Evolutionary conservation across 2,113 vertebrate genomes (phyloP).

Genomic region (Puntigrus tetrazona): DNA sequence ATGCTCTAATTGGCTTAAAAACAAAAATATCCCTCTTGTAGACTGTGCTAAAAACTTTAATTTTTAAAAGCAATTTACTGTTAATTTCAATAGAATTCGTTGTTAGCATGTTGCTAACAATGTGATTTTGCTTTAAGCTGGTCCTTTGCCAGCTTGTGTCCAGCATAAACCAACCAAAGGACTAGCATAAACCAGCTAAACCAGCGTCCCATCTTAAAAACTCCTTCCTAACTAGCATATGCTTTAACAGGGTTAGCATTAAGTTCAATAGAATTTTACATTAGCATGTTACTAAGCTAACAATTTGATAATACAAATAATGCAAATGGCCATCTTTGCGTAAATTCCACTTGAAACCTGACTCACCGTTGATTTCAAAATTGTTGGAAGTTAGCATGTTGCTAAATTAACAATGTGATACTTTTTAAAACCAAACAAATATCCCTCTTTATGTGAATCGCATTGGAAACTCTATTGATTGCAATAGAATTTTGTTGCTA

Average conservation of each 20-base stretch:
- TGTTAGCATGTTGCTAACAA: neutral
- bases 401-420: neutral
- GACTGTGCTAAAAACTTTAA: neutral
- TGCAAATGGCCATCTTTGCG: too few species aligned
- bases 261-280: neutral
- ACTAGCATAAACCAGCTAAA: too few species aligned
- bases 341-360: too few species aligned
- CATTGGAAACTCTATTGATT: neutral
- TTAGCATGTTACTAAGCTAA: neutral
- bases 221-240: too few species aligned
- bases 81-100: neutral
- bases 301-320: neutral
- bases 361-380: too few species aligned
- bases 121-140: neutral
- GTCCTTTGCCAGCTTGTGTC: too few species aligned
- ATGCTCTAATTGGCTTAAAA: neutral
- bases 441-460: neutral
- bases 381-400: neutral
- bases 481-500: neutral
- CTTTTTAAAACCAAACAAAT: too few species aligned
- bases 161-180: too few species aligned
- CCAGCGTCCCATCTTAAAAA: too few species aligned
- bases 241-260: too few species aligned
- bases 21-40: neutral
- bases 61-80: too few species aligned